Conservation (phyloP, 2,113 vertebrate genomes). For the Typhlomys cinereus region DNA sequence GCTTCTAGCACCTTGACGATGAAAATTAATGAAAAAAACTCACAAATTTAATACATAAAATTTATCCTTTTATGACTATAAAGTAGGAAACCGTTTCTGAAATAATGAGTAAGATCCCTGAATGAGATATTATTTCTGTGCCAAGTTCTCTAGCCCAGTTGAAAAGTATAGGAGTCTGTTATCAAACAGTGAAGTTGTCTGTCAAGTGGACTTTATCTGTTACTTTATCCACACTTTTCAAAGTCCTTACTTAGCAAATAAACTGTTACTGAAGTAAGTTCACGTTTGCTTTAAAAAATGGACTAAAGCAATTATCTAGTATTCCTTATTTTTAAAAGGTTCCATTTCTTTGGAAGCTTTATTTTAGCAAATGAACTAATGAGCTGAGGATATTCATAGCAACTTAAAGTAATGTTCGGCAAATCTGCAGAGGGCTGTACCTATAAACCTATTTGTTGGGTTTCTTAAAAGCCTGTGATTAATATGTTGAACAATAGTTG, state of each 20-base stretch:
- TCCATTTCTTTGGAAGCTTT: conserved; percentile 11
- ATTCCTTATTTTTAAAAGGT: conserved; percentile 36
- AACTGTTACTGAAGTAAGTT: background rate
- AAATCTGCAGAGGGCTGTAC: background rate
- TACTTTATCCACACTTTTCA: background rate
- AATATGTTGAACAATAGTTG: background rate
- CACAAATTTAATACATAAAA: background rate
- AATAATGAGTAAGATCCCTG: background rate
- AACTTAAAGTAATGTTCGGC: background rate
- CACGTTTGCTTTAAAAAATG: background rate
- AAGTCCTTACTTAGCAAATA: background rate
- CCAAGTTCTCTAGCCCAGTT: background rate
- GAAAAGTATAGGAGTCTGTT: background rate
- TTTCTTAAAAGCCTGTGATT: conserved; percentile 8
- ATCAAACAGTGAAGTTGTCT: background rate
- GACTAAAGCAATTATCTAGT: background rate
- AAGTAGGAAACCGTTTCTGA: background rate
- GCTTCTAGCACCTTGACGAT: background rate
- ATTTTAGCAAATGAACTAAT: conserved; percentile 19
- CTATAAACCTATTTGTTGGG: background rate
- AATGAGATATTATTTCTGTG: background rate
- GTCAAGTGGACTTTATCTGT: background rate
- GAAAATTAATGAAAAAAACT: conserved; percentile 18
- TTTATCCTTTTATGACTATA: background rate
- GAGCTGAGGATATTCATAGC: background rate